phyloP scores from a whole-genome alignment of 2,113 vertebrate species.

The Centropus bengalensis region DNA sequence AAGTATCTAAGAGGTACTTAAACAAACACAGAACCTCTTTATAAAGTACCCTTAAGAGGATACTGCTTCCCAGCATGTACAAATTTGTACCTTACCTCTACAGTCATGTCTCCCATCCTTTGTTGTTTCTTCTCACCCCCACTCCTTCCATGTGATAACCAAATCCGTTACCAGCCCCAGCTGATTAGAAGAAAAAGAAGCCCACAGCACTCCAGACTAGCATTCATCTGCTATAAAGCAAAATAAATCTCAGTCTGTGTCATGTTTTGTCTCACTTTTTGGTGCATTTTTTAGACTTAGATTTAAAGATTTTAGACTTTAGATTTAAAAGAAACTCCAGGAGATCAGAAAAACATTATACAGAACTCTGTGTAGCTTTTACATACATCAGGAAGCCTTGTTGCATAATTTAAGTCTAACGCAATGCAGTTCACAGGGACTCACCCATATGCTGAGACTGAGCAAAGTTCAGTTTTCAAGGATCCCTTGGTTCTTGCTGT shows the following conservation, averaged over 20 bases:
- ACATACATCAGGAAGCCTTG: not conserved
- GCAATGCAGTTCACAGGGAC: not conserved
- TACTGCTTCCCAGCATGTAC: fast-evolving
- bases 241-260: no score
- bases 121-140: not conserved
- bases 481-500: not conserved
- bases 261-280: not conserved
- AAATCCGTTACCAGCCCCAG: not conserved
- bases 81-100: not conserved
- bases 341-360: not conserved
- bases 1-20: not conserved
- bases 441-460: not conserved
- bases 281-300: not conserved
- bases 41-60: not conserved
- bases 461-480: not conserved
- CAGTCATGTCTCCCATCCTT: not conserved
- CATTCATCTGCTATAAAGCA: not conserved
- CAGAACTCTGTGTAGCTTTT: not conserved
- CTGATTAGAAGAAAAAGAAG: not conserved
- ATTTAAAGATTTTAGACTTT: no score
- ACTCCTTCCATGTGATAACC: not conserved
- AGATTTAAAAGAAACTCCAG: not conserved
- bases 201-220: not conserved
- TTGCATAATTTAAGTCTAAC: not conserved
- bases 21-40: fast-evolving